Evolutionary conservation across 2,888 invertebrate genomes (phyloP).

Genomic region (Diadegma fenestrale): DNA sequence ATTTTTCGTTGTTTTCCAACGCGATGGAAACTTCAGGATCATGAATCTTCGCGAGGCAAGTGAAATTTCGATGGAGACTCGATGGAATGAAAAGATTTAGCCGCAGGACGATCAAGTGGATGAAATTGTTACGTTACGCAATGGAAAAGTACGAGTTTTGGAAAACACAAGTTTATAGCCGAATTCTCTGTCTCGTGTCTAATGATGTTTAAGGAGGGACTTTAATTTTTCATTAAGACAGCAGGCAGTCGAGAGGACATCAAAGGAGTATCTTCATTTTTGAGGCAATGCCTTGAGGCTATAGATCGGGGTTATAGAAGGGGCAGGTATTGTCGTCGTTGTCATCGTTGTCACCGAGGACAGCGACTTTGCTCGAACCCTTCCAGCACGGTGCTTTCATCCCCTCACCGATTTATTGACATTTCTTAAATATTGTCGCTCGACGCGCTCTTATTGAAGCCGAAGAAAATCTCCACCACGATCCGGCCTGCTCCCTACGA

Average conservation of each 20-base stretch:
- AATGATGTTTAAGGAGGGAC: conserved; percentile 84
- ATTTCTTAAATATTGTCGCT: conserved; percentile 82
- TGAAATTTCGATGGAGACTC: conserved; percentile 9
- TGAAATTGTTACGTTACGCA: conserved; percentile 10
- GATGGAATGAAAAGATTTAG: conserved; percentile 22
- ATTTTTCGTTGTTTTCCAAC: no score
- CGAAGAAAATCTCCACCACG: conserved; percentile 26
- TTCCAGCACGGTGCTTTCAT: conserved; percentile 69
- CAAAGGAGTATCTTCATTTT: conserved; percentile 83
- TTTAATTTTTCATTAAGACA: conserved; percentile 85
- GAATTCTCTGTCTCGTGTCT: conserved; percentile 81
- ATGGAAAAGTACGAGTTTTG: conserved; percentile 1
- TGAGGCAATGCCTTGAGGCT: conserved; percentile 81
- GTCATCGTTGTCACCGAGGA: conserved; percentile 73
- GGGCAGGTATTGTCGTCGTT: conserved; percentile 76
- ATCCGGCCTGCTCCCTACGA: conserved; percentile 21
- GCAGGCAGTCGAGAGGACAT: conserved; percentile 77
- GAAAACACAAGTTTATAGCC: conserved; percentile 48
- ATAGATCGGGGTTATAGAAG: conserved; percentile 72
- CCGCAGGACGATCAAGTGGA: neutral
- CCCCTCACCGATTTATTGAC: conserved; percentile 80
- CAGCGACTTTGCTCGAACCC: conserved; percentile 54
- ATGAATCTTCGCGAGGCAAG: neutral
- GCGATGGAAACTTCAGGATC: no score
- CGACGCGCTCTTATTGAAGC: conserved; percentile 75